Evolutionary conservation across 1,140 invertebrate genomes (phyloP), one percentile per base, ranked within the genome.

Genomic region (Atta cephalotes): DNA sequence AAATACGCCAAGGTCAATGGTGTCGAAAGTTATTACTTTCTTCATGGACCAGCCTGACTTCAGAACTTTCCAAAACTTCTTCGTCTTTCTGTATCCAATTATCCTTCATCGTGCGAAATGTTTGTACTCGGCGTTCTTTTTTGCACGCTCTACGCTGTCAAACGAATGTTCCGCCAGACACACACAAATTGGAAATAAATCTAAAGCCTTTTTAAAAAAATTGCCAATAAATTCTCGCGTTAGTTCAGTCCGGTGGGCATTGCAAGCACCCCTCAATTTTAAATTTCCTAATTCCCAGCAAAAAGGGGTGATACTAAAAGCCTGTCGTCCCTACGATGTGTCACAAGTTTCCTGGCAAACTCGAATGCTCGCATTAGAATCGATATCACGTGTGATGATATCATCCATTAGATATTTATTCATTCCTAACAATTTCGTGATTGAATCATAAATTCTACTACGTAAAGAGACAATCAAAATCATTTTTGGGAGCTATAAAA

Each of bases 151-250:
- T 10, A 12, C 62, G 28, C 45, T 65, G 45, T 71, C 62, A 80
- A 63, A 87, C 78, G 70, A 56, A 35, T 62, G 84, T 68, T 85
- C 77, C 60, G 63, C 74, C 1, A 10, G 1, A 45, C 9, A 45
- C 1, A 45, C 39, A 45, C 82, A 91, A 92, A 93, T 92, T 92
- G 92, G 89, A 92, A 93, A 94, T 94, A 94, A 94, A 94, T 95
- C 91, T 90, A 92, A 87, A 92, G 91, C 91, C 93, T 94, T 94
- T 94, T 94, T 94, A 93, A 91, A 94, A 93, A 94, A 94, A 95
- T 95, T 94, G 94, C 90, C 93, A 94, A 94, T 94, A 94, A 94
- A 94, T 95, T 93, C 86, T 90, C 91, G 88, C 80, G 92, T 93
- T 94, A 94, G 91, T 90, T 68, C 91, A 89, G 92, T 91, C 93